A percentile compares a stretch with the other conserved stretches of the same genome.
Evolutionary conservation across 1,140 invertebrate species (phyloP).

Genomic region (Danaus plexippus): DNA sequence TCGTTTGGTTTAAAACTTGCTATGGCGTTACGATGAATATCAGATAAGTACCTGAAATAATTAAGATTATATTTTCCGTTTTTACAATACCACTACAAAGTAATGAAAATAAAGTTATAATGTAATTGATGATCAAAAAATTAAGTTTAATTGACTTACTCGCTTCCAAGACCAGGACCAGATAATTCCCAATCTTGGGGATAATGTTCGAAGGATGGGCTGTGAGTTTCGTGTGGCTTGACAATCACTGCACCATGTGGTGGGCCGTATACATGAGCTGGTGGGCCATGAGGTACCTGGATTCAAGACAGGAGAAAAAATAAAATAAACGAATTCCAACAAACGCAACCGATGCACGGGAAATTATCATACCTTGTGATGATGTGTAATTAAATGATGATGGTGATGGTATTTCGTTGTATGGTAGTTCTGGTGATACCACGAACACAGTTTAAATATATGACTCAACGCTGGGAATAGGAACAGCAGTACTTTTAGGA

Average conservation of each 20-base stretch:
- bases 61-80: not conserved
- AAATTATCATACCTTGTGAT: conserved; percentile 73
- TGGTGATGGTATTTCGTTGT: conserved; percentile 84
- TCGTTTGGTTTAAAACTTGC: conserved; percentile 71
- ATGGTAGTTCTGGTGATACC: conserved; percentile 80
- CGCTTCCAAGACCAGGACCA: conserved; percentile 73
- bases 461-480: conserved; percentile 85
- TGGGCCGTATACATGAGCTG: conserved; percentile 36
- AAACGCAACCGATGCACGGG: not conserved
- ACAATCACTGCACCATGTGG: conserved; percentile 32
- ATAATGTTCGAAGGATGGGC: conserved; percentile 58
- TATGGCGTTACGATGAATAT: conserved; percentile 73
- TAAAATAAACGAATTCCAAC: conserved; percentile 1
- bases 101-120: not conserved
- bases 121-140: not conserved
- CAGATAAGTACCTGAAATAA: conserved; percentile 69
- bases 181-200: conserved; percentile 72
- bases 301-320: not conserved
- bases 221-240: conserved; percentile 36
- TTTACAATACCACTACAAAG: not conserved
- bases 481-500: conserved; percentile 85
- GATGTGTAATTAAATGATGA: conserved; percentile 79
- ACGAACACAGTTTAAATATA: conserved; percentile 87
- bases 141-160: conserved; percentile 59
- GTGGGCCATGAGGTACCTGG: conserved; percentile 29